Evolutionary conservation across 2,113 vertebrate genomes (phyloP).

Genomic region (Oryzias woworae): DNA sequence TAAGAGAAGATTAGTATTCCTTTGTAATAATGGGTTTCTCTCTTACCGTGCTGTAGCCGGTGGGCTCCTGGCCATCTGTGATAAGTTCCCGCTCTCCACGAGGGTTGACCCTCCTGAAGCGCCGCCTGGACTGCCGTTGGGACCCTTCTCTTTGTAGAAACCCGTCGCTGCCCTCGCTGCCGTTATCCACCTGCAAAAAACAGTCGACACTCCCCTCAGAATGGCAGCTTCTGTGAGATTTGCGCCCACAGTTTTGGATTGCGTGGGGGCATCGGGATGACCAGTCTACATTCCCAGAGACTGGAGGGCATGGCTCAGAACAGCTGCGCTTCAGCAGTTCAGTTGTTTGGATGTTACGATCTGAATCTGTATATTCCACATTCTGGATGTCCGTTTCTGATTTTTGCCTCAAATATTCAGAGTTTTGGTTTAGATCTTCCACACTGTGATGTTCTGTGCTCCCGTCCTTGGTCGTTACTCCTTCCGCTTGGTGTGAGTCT

Average conservation of each 20-base stretch:
- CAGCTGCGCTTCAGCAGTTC: conserved; percentile 19
- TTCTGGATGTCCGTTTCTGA: conserved; percentile 11
- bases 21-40: neutral
- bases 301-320: conserved; percentile 33
- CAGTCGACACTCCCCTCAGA: conserved; percentile 56
- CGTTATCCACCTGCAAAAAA: conserved; percentile 94
- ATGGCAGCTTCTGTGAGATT: conserved; percentile 7
- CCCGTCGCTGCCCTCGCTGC: conserved; percentile 85
- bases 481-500: conserved; percentile 7
- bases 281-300: neutral
- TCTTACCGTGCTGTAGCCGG: conserved; percentile 79
- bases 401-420: conserved; percentile 20
- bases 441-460: neutral
- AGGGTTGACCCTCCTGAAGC: conserved; percentile 87
- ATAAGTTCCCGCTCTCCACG: conserved; percentile 89
- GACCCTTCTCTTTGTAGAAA: conserved; percentile 85
- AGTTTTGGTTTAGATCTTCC: neutral
- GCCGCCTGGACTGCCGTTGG: conserved; percentile 82
- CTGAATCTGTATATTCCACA: conserved; percentile 17
- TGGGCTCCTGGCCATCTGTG: conserved; percentile 83
- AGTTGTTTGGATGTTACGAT: conserved; percentile 8
- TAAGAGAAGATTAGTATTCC: neutral
- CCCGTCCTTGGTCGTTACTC: neutral
- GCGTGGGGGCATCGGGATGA: conserved; percentile 1
- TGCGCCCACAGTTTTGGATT: neutral